Evolutionary conservation across 2,113 vertebrate genomes (phyloP).

Genomic region (Fulica atra): DNA sequence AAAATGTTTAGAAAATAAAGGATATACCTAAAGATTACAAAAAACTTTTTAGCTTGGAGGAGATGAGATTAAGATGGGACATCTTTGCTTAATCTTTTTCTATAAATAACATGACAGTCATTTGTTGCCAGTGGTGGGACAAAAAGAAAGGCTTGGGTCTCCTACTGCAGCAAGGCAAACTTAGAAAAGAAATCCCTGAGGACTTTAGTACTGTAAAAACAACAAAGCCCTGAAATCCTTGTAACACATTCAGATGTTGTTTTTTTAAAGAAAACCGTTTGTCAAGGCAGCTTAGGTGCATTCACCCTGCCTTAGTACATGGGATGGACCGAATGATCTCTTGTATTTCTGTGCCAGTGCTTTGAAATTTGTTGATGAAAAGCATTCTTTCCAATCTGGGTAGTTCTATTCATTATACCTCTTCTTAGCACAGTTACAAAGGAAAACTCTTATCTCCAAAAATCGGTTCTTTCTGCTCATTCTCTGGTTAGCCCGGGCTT

Average conservation of each 20-base stretch:
- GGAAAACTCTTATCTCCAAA: not conserved
- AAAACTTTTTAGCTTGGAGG: not conserved
- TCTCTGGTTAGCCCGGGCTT: not conserved
- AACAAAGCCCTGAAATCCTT: not conserved
- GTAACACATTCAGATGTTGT: not conserved
- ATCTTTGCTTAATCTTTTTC: not conserved
- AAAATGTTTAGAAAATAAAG: not conserved
- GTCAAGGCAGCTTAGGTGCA: not conserved
- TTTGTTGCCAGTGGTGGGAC: not conserved
- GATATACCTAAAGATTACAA: not conserved
- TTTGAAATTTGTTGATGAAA: not conserved
- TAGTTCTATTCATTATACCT: not conserved
- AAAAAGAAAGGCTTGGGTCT: not conserved
- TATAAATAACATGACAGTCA: not conserved
- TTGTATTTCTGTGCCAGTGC: not conserved
- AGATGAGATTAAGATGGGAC: not conserved
- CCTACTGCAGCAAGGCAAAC: not conserved
- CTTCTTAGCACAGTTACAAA: not conserved
- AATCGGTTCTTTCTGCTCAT: not conserved
- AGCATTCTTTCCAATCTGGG: not conserved
- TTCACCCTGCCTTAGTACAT: not conserved
- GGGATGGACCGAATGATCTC: not conserved
- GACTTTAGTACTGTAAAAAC: not conserved
- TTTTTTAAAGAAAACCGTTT: not conserved
- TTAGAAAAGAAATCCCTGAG: not conserved